Evolutionary conservation across 2,797 vertebrate species (phyloP), one percentile per base, ranked within the genome.

Genomic region (Fistularia commersonii): DNA sequence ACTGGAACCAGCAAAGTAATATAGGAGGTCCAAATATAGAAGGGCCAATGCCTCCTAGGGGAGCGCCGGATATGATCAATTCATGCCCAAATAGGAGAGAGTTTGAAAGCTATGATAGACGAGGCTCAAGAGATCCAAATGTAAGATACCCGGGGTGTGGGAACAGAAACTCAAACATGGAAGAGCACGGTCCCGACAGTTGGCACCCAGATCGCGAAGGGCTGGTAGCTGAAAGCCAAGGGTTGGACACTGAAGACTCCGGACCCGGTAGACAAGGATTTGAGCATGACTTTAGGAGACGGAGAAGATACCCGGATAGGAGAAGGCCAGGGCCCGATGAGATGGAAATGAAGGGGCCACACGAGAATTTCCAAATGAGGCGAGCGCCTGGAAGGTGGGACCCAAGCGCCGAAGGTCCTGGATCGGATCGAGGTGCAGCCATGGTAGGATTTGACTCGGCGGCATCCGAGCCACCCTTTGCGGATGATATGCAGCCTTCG

Each of bases 81-180:
- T 37, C 61, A 47, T 51, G 12, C 15, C 41, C 49, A 35, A 69
- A 70, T 31, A 72, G 43, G 15, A 70, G 67, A 60, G 57, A 45
- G 57, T 66, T 57, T 66, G 61, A 79, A 33, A 48, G 33, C 32
- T 6, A 12, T 55, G 48, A 80, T 44, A 59, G 57, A 59, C 70
- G 48, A 66, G 58, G 33, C 6, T 54, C 51, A 8, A 23, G 55
- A 57, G 64, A 65, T 51, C 54, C n/a, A 53, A 55, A 78, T 53
- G 44, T 48, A 41, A 48, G 64, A 52, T 7, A 0, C 5, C 9
- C 38, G 14, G 45, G 46, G 12, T 33, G 32, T 56, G 61, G 55
- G 59, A 52, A 62, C 36, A 67, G 54, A 76, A 63, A 61, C 56
- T 54, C 41, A 42, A 51, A 47, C 14, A 11, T 32, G 57, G 75